phyloP scores from a whole-genome alignment of 2,113 vertebrate genomes.

The Cheirogaleus medius region DNA sequence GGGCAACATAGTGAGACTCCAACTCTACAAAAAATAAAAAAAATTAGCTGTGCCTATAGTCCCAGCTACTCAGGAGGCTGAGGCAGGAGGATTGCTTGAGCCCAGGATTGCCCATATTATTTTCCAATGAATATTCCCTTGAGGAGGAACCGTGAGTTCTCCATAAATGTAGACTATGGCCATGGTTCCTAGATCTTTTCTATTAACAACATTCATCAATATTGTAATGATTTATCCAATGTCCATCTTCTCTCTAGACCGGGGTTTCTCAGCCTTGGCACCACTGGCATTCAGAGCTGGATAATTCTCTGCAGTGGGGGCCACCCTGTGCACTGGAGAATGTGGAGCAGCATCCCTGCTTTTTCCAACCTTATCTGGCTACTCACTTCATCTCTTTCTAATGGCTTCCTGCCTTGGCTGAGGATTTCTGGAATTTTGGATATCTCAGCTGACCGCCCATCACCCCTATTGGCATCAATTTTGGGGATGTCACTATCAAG shows the following conservation, averaged over 20 bases:
- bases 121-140: background rate
- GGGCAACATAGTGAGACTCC: no score
- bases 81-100: no score
- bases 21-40: no score
- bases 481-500: background rate
- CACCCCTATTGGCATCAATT: background rate
- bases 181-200: background rate
- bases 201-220: background rate
- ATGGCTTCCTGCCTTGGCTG: background rate
- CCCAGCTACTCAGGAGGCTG: no score
- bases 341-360: background rate
- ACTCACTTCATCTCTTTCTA: background rate
- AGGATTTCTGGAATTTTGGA: background rate
- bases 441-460: background rate
- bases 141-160: background rate
- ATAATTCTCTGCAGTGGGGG: background rate
- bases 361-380: background rate
- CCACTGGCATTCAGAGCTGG: background rate
- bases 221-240: background rate
- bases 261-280: background rate
- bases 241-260: background rate
- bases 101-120: background rate
- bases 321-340: fast-evolving
- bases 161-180: background rate
- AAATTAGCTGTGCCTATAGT: no score